A percentile compares a stretch with the other conserved stretches of the same genome.
Conservation (phyloP, 2,113 vertebrate genomes). For the Pedetes capensis region DNA sequence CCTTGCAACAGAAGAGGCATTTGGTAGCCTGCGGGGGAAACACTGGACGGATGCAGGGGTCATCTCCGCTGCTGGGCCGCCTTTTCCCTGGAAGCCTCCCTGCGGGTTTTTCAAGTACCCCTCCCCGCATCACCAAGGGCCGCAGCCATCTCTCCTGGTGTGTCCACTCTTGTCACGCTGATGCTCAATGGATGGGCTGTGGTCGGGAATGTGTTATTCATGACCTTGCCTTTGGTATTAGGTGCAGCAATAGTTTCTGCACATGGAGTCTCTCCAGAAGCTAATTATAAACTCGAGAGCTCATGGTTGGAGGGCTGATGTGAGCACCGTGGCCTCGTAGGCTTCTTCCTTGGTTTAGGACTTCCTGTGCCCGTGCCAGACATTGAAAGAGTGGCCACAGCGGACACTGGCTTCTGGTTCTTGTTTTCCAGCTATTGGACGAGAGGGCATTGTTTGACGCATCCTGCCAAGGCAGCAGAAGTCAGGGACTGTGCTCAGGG, state of each 20-base stretch:
- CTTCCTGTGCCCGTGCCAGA: background rate
- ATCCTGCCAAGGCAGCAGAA: constrained; percentile 65
- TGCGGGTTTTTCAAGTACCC: background rate
- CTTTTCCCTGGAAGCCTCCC: background rate
- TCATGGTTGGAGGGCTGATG: background rate
- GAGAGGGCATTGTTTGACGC: background rate
- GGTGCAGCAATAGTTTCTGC: background rate
- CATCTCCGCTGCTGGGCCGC: background rate
- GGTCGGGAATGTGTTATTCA: background rate
- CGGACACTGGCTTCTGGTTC: background rate
- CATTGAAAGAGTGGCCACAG: background rate
- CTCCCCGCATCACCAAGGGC: background rate
- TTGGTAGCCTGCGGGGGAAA: background rate
- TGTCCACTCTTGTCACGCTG: background rate
- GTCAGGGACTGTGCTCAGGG: constrained; percentile 51
- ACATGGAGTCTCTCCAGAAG: background rate
- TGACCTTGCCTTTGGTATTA: background rate
- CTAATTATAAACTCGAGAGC: background rate
- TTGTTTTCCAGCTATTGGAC: background rate
- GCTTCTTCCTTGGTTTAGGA: background rate
- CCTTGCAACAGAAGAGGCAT: no score
- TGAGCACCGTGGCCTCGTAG: background rate
- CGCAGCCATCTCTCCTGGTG: background rate
- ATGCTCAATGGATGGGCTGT: background rate
- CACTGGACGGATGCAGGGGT: background rate